Percentiles rank a stretch among this genome's conserved stretches.
These are phyloP conservation scores for Podotricha telesiphe DNA, from an alignment of 2,888 invertebrate genomes.

Conservation along the genomic window DNA sequence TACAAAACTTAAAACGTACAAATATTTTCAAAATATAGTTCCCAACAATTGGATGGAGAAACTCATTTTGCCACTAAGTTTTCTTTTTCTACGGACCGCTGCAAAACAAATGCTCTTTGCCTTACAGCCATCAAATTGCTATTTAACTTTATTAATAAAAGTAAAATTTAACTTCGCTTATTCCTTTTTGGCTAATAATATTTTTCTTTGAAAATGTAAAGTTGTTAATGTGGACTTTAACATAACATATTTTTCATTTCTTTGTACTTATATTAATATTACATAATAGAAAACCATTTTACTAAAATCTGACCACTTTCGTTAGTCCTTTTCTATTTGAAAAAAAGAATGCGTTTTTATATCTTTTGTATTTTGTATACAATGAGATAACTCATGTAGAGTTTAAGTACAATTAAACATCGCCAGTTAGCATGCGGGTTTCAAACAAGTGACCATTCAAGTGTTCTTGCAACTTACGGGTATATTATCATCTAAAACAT, in stretches of 20 bases:
- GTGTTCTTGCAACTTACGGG: not conserved
- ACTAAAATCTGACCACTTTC: not conserved
- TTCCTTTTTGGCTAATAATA: slow-evolving; percentile 24
- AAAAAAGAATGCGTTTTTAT: no score
- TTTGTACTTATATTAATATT: not conserved
- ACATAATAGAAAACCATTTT: not conserved
- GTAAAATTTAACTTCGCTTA: slow-evolving; percentile 28
- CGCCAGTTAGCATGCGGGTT: not conserved
- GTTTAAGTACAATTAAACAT: not conserved
- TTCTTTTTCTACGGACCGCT: slow-evolving; percentile 27
- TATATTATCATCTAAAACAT: not conserved
- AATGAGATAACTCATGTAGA: no score
- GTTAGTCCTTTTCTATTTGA: not conserved
- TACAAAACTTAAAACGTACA: slow-evolving; percentile 11
- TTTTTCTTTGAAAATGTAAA: slow-evolving; percentile 12
- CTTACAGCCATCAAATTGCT: slow-evolving; percentile 31
- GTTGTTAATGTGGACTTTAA: slow-evolving; percentile 5
- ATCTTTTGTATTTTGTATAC: no score
- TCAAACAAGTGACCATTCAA: not conserved
- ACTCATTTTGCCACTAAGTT: slow-evolving; percentile 28
- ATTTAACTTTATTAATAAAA: slow-evolving; percentile 44
- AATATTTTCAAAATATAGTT: slow-evolving; percentile 21
- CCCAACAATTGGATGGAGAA: slow-evolving; percentile 18
- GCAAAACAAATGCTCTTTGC: slow-evolving; percentile 35
- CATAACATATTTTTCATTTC: not conserved